Evolutionary conservation across 2,113 vertebrate species (phyloP).

Genomic region (Cranoglanis bouderius): DNA sequence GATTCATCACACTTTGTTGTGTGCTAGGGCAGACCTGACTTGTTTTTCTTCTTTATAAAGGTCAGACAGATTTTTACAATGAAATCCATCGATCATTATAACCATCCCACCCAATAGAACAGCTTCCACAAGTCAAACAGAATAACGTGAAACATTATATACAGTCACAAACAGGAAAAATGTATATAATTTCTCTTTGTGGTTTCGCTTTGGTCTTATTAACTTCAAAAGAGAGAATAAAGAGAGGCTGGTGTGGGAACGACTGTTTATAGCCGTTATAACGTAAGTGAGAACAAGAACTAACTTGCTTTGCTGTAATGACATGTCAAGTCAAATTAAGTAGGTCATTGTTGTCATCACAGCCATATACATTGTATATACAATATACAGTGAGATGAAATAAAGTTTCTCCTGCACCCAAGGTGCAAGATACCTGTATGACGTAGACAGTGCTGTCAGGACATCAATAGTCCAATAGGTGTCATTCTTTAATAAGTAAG

Average conservation of each 20-base stretch:
- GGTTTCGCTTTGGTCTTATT: background rate
- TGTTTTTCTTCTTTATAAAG: background rate
- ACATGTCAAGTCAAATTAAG: too few species aligned
- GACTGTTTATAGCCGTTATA: background rate
- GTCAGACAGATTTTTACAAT: background rate
- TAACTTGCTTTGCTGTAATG: too few species aligned
- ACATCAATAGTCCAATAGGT: too few species aligned
- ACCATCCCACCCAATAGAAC: background rate
- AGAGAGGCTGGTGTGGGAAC: background rate
- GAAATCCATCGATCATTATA: background rate
- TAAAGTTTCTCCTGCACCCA: too few species aligned
- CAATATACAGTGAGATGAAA: too few species aligned
- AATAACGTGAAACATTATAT: background rate
- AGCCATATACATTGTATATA: too few species aligned
- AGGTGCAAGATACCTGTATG: too few species aligned
- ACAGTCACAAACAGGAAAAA: background rate
- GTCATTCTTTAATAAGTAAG: too few species aligned
- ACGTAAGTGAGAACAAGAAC: background rate
- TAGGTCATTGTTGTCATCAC: too few species aligned
- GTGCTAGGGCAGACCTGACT: background rate
- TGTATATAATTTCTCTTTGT: background rate
- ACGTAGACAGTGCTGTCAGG: too few species aligned
- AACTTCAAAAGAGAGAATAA: background rate
- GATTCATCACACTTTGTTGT: background rate
- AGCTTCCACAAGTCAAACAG: background rate